Conservation (phyloP, 2,113 vertebrate species). For the Urocolius indicus region DNA sequence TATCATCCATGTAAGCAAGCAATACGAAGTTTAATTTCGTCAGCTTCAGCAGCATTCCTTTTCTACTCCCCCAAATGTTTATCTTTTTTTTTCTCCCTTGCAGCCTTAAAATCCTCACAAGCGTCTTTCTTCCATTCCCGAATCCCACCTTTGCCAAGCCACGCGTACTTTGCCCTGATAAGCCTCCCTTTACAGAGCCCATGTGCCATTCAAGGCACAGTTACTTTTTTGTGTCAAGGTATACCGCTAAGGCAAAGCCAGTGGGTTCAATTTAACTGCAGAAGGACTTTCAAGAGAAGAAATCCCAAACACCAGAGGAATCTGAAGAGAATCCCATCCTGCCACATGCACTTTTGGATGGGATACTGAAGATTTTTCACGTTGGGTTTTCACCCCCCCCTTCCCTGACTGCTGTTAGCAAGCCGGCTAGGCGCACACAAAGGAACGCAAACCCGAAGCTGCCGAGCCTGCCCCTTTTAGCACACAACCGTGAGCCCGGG, state of each 20-base stretch:
- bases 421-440: neutral
- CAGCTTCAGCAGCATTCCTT: neutral
- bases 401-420: neutral
- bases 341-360: neutral
- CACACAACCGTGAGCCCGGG: neutral
- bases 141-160: neutral
- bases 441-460: fast-evolving
- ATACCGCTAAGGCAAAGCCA: neutral
- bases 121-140: neutral
- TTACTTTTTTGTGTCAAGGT: neutral
- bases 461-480: neutral
- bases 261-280: fast-evolving
- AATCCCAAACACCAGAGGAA: too few species aligned
- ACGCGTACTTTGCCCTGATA: neutral
- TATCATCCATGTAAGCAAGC: neutral
- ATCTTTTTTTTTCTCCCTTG: neutral
- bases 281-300: neutral
- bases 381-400: neutral
- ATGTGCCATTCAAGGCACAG: neutral
- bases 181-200: neutral
- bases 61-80: fast-evolving
- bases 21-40: neutral
- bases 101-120: neutral
- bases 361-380: neutral
- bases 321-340: neutral